Evolutionary conservation across 2,797 vertebrate species (phyloP), one percentile per base, ranked within the genome.

Genomic region (Acipenser transmontanus): DNA sequence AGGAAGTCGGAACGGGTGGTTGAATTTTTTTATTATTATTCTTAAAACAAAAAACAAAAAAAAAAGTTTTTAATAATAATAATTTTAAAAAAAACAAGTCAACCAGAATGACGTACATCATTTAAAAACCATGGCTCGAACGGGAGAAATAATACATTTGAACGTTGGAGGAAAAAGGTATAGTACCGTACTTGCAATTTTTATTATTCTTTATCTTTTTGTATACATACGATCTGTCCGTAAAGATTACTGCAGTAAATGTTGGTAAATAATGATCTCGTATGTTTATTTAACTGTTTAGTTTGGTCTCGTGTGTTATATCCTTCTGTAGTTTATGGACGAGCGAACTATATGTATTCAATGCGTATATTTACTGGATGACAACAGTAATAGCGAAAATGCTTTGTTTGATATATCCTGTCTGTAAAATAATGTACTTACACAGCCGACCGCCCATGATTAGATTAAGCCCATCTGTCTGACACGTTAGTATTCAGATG

Each of bases 151-250:
- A 61, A 90, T 93, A 72, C 91, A 93, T 73, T 80, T 93, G 61
- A 93, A 93, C 52, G 91, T 93, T 14, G 91, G 91, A 4, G 91
- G 91, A 20, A 88, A 91, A 72, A 86, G 91, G 91, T 89, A 78
- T 80, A 74, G 14, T 8, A 0, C 8, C 17, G 13, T 1, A 1
- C 20, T 48, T 9, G 4, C 8, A 9, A 60, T n/a, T 8, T 61
- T 67, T 8, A 13, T 14, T 7, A 6, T 8, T 49, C 6, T 34
- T 1, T 6, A 8, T 7, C 6, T 14, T 1, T 57, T 17, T 5
- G 52, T 7, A 14, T 34, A 7, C 20, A 13, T 13, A 17, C 6
- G 49, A 49, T n/a, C 7, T 63, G 47, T 20, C 50, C 9, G 52
- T 7, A 50, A 47, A 52, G 6, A 14, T 20, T 59, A 9, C 6